Evolutionary conservation across 2,888 invertebrate species (phyloP).

Genomic region (Drosophila vallismaia): DNA sequence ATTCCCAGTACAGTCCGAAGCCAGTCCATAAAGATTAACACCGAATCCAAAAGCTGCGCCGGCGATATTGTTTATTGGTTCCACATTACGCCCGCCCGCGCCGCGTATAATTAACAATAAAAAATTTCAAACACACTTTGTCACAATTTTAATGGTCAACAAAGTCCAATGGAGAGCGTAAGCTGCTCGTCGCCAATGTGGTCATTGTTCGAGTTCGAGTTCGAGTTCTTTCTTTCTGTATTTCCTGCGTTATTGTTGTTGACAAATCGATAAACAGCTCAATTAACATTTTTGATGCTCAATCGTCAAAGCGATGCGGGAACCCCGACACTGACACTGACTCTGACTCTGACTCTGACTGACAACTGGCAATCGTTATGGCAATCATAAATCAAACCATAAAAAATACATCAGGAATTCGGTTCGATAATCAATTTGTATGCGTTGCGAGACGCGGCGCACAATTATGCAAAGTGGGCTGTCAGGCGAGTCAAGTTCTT

Average conservation of each 20-base stretch:
- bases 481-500: conserved; percentile 57
- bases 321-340: background rate
- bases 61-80: conserved; percentile 41
- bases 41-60: conserved; percentile 19
- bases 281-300: conserved; percentile 75
- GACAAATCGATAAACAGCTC: conserved; percentile 80
- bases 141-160: conserved; percentile 81
- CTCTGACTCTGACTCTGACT: background rate
- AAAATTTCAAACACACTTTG: conserved; percentile 76
- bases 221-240: conserved; percentile 42
- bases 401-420: conserved; percentile 51
- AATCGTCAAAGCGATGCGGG: conserved; percentile 31
- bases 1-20: conserved; percentile 2
- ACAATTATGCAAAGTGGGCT: conserved; percentile 61
- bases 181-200: conserved; percentile 31
- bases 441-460: conserved; percentile 47
- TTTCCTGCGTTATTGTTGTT: conserved; percentile 55
- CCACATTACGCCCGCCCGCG: conserved; percentile 37
- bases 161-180: conserved; percentile 53
- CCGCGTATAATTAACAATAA: conserved; percentile 64
- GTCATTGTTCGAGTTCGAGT: conserved; percentile 58
- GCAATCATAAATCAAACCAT: conserved; percentile 75
- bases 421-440: conserved; percentile 77
- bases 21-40: conserved; percentile 20
- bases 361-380: conserved; percentile 25